Percentiles rank a stretch among this genome's conserved stretches.
Conservation (phyloP, 2,113 vertebrate species). For the Morone saxatilis region DNA sequence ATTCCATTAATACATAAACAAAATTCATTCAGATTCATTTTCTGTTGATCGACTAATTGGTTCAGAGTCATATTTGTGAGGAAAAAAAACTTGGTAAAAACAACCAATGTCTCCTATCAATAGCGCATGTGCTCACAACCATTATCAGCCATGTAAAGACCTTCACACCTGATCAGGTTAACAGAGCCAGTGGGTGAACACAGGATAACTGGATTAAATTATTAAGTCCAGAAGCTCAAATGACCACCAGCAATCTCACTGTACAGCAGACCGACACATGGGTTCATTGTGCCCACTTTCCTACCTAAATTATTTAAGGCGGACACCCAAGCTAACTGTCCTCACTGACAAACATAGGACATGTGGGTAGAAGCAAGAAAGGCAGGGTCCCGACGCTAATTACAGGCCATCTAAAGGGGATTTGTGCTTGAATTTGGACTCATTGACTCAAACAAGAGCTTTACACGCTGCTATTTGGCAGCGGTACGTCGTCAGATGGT, state of each 20-base stretch:
- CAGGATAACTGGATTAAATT: slow-evolving; percentile 72
- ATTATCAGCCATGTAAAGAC: slow-evolving; percentile 25
- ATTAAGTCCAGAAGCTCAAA: slow-evolving; percentile 76
- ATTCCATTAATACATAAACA: background rate
- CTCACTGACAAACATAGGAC: slow-evolving; percentile 32
- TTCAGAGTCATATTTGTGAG: background rate
- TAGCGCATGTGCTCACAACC: background rate
- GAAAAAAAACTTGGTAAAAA: background rate
- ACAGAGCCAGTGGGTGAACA: slow-evolving; percentile 38
- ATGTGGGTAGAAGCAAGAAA: slow-evolving; percentile 10
- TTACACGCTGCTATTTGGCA: slow-evolving; percentile 33
- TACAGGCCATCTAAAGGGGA: background rate
- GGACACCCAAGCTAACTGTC: slow-evolving; percentile 61
- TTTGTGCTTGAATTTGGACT: slow-evolving; percentile 24
- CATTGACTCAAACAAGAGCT: slow-evolving; percentile 20
- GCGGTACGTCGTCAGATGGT: background rate
- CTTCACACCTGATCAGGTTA: slow-evolving; percentile 50
- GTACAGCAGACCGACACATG: slow-evolving; percentile 47
- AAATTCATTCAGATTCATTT: background rate
- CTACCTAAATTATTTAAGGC: slow-evolving; percentile 83
- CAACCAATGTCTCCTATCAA: background rate
- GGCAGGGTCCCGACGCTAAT: slow-evolving; percentile 3
- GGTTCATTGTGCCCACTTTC: slow-evolving; percentile 79
- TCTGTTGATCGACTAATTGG: background rate
- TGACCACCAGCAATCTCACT: slow-evolving; percentile 65